These are phyloP conservation scores for Brienomyrus longianalis DNA, from an alignment of 2,113 vertebrate genomes.

Conservation along the genomic window DNA sequence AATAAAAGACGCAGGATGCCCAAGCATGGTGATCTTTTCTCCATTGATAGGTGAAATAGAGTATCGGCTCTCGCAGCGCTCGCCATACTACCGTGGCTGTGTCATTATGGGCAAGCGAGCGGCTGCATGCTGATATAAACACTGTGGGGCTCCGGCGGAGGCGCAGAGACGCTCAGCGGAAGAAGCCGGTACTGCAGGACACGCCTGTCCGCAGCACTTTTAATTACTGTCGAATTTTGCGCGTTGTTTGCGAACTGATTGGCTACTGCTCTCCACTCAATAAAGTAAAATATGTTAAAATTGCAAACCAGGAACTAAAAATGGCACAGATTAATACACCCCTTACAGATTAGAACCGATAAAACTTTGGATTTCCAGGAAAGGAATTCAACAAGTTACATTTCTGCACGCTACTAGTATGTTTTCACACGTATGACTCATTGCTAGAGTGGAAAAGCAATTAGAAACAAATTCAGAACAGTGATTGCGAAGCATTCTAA, in stretches of 20 bases:
- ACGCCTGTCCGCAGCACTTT: background rate
- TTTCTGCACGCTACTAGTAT: background rate
- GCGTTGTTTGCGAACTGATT: background rate
- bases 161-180: slow-evolving; percentile 22
- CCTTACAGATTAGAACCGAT: background rate
- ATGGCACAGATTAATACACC: background rate
- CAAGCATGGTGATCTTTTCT: slow-evolving; percentile 45
- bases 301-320: background rate
- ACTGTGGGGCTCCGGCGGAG: background rate
- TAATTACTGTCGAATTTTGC: background rate
- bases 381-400: background rate
- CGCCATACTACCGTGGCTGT: slow-evolving; percentile 55
- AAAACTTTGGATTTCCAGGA: background rate
- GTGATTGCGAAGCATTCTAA: background rate
- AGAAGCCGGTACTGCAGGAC: background rate
- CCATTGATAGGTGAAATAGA: slow-evolving; percentile 32
- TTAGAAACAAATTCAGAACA: background rate
- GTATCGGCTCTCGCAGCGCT: slow-evolving; percentile 38
- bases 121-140: slow-evolving; percentile 26
- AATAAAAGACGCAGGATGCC: slow-evolving; percentile 63
- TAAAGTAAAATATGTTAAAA: background rate
- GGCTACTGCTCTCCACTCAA: background rate
- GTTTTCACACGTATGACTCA: background rate
- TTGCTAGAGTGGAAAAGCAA: background rate
- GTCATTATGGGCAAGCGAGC: background rate